phyloP scores from a whole-genome alignment of 2,113 vertebrate species.

The Microtus montanus region DNA sequence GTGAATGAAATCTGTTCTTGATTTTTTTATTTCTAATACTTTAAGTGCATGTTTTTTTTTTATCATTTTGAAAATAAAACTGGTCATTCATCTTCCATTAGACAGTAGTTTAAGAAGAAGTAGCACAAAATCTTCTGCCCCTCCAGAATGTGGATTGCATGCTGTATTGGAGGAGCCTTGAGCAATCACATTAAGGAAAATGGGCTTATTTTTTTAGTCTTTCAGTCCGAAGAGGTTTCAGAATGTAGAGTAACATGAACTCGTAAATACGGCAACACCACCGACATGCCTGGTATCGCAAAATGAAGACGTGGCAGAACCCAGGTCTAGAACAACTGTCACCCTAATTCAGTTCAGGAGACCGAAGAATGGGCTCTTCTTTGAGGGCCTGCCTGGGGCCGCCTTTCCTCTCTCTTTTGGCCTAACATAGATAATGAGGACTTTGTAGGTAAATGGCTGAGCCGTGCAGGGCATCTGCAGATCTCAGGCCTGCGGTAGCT shows the following conservation, averaged over 20 bases:
- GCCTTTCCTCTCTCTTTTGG: neutral
- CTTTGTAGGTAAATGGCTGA: neutral
- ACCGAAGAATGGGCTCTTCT: neutral
- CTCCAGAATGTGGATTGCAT: constrained; percentile 21
- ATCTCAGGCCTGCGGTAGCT: neutral
- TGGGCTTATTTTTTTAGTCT: neutral
- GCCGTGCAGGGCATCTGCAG: neutral
- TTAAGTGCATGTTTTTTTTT: constrained; percentile 41
- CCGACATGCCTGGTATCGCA: neutral
- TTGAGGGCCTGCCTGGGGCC: neutral
- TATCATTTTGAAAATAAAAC: neutral
- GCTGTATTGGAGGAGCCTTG: neutral
- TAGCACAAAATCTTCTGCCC: neutral
- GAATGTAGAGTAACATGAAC: neutral
- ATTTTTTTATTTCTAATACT: constrained; percentile 39
- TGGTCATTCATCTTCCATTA: neutral
- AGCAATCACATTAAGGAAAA: neutral
- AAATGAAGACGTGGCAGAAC: neutral
- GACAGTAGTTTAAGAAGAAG: constrained; percentile 7
- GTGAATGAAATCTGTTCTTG: neutral
- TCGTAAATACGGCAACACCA: neutral
- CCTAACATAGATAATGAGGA: neutral
- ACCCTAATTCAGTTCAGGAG: neutral
- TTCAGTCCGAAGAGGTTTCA: neutral
- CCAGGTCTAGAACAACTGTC: neutral